Evolutionary conservation across 2,888 invertebrate genomes (phyloP), one percentile per base, ranked within the genome.

Genomic region (Tachina lurida): DNA sequence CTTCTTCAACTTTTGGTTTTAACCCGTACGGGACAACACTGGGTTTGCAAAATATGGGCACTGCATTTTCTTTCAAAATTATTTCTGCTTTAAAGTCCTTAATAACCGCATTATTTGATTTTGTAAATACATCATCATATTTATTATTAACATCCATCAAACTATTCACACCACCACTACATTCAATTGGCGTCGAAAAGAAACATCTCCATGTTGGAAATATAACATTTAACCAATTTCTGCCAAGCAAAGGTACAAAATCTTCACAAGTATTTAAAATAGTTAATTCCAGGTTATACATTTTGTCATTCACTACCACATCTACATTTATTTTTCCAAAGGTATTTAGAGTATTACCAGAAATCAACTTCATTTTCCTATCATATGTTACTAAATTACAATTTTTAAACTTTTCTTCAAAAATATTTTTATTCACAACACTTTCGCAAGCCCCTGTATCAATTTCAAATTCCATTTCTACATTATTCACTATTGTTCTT

Each of bases 361-460:
- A 70, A 17, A 84, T 76, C 12, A 76, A 39, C 19, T 71, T 76
- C 54, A 84, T 76, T 47, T 49, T 12, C 12, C 39, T 17, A 22
- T 60, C 39, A 45, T 22, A 70, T n/a, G 43, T 43, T 47, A 77
- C n/a, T 17, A 45, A 47, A 15, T 71, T 43, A 2, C 78, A 41
- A 15, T 56, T 63, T 15, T 31, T 58, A 79, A 84, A 83, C 17
- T 82, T 60, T 67, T 52, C 70, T 22, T 68, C 17, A 41, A 77
- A 78, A 52, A 73, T 52, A 52, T 43, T 22, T 73, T 60, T 67
- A 54, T 49, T 45, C 41, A 82, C 54, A 15, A 87, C 65, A 41
- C 68, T 73, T 45, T 76, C 77, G 43, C 80, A 85, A 12, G 84
- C 83, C 12, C 87, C 83, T 12, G 84, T 74, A 65, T 87, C 83